Conservation (phyloP, 2,888 invertebrate species). For the Caenorhabditis angaria region DNA sequence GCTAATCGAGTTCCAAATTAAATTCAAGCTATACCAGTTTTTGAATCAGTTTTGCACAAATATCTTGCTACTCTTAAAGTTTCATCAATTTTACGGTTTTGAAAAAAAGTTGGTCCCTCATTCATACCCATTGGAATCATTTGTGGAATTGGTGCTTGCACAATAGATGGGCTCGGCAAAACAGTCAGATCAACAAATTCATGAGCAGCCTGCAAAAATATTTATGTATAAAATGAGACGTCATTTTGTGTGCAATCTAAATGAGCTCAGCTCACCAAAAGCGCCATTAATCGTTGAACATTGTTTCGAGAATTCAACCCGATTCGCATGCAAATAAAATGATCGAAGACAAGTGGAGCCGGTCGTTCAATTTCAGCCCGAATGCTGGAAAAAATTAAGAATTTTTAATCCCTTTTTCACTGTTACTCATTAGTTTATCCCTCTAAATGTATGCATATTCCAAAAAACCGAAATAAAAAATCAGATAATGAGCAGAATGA, state of each 20-base stretch:
- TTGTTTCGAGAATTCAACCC: conserved; percentile 51
- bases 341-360: conserved; percentile 49
- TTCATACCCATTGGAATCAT: conserved; percentile 25
- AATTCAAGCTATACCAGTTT: too few species aligned
- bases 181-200: conserved; percentile 54
- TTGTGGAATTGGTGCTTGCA: conserved; percentile 20
- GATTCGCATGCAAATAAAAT: conserved; percentile 55
- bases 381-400: neutral
- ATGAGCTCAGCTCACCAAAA: conserved; percentile 29
- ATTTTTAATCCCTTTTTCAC: neutral
- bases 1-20: too few species aligned
- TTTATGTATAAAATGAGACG: neutral
- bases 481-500: too few species aligned
- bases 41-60: too few species aligned
- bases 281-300: conserved; percentile 54
- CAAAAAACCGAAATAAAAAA: too few species aligned
- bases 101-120: too few species aligned
- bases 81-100: too few species aligned
- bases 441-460: neutral
- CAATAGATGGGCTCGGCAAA: conserved; percentile 41
- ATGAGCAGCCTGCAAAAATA: conserved; percentile 43
- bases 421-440: neutral
- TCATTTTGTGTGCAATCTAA: neutral
- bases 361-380: conserved; percentile 16
- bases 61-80: too few species aligned